Percentiles rank a stretch among this genome's conserved stretches.
Evolutionary conservation across 2,888 invertebrate species (phyloP).

Genomic region (Agrotis clavis): DNA sequence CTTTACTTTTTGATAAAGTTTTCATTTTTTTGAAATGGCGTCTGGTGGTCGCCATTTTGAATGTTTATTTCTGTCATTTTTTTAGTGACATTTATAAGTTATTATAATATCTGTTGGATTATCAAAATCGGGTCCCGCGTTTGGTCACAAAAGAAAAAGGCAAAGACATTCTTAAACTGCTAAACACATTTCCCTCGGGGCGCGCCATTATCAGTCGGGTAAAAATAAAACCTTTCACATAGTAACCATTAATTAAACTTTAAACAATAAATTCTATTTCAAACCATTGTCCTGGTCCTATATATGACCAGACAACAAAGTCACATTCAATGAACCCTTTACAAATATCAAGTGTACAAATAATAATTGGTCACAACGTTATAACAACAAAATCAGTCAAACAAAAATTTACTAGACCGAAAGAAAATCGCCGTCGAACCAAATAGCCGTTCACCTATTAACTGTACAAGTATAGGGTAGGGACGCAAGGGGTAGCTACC

Average conservation of each 20-base stretch:
- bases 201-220: no score
- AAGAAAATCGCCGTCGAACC: conserved; percentile 48
- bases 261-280: background rate
- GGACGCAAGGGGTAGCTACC: conserved; percentile 34
- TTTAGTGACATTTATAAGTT: no score
- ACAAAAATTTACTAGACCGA: conserved; percentile 51
- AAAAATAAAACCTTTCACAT: background rate
- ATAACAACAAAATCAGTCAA: conserved; percentile 36
- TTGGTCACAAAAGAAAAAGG: no score
- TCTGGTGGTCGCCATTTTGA: no score
- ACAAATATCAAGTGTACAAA: conserved; percentile 30
- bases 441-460: conserved; percentile 62
- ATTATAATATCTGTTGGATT: no score
- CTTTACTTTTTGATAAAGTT: no score
- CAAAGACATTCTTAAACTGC: no score
- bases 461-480: conserved; percentile 16
- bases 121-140: no score
- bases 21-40: no score
- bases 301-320: conserved; percentile 35
- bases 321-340: conserved; percentile 13
- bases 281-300: conserved; percentile 10
- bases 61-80: no score
- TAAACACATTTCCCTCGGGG: no score
- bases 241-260: background rate
- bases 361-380: background rate